Conservation (phyloP, 2,797 vertebrate species). For the Lagodon rhomboides region DNA sequence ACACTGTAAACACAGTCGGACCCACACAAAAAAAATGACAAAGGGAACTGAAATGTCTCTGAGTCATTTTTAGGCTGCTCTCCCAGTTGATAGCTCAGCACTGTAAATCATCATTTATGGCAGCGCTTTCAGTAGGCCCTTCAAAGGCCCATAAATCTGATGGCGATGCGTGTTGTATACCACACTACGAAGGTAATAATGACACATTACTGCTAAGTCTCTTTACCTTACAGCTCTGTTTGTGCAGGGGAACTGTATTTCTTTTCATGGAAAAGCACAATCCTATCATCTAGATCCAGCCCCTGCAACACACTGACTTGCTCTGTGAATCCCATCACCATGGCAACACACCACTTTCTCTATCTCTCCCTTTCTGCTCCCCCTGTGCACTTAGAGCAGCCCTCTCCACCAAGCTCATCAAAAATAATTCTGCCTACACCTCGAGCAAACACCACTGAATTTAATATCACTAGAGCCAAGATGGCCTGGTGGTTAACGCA, state of each 20-base stretch:
- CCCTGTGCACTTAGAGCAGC: constrained; percentile 41
- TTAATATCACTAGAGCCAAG: constrained; percentile 25
- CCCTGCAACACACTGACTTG: constrained; percentile 54
- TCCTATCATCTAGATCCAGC: constrained; percentile 73
- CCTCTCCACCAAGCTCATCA: constrained; percentile 48
- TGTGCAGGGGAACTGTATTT: constrained; percentile 54
- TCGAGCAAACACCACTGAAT: constrained; percentile 42
- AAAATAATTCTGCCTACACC: constrained; percentile 50
- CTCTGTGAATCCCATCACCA: constrained; percentile 77
- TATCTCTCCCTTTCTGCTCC: constrained; percentile 18
- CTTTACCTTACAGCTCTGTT: constrained; percentile 58
- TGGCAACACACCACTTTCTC: constrained; percentile 80
- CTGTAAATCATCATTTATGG: constrained; percentile 63
- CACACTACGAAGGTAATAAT: constrained; percentile 62
- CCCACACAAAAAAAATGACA: constrained; percentile 44
- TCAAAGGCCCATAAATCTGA: constrained; percentile 62
- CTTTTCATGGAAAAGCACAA: constrained; percentile 61
- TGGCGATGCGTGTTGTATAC: constrained; percentile 28
- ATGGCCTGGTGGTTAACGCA: not conserved
- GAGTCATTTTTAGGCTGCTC: constrained; percentile 44
- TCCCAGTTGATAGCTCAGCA: constrained; percentile 34
- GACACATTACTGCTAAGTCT: constrained; percentile 58
- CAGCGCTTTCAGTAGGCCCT: constrained; percentile 37
- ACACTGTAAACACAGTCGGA: constrained; percentile 33
- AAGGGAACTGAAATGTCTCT: constrained; percentile 48